These are phyloP conservation scores for Euura saliciscinereae DNA, from an alignment of 1,140 invertebrate genomes.

Conservation along the genomic window DNA sequence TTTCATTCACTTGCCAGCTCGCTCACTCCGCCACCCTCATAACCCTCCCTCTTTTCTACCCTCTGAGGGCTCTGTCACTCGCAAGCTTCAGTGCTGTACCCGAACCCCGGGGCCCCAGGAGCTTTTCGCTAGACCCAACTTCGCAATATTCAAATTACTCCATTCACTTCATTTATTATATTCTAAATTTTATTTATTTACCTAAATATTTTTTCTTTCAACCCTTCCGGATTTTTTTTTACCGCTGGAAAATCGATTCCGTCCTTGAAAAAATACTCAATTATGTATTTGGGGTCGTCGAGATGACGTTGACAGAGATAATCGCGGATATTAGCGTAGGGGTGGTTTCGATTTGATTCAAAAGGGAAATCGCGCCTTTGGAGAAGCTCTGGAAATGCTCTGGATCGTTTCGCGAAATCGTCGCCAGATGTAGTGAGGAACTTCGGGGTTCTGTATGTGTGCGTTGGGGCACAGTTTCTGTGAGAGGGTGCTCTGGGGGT, in stretches of 20 bases:
- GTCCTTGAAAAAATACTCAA: too few relatives aligned
- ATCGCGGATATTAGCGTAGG: too few relatives aligned
- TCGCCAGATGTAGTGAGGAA: conserved; percentile 27
- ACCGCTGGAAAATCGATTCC: too few relatives aligned
- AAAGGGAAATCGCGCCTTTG: background rate
- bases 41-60: conserved; percentile 12
- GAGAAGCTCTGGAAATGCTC: background rate
- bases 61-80: conserved; percentile 12
- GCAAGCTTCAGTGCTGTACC: background rate
- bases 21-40: conserved; percentile 16
- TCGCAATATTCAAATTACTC: too few relatives aligned
- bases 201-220: too few relatives aligned
- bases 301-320: too few relatives aligned
- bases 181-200: too few relatives aligned
- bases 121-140: too few relatives aligned
- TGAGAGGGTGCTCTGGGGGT: conserved; percentile 15
- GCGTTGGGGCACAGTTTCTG: background rate
- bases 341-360: background rate
- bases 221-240: too few relatives aligned
- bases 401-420: conserved; percentile 21
- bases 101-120: background rate
- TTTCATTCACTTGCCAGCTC: conserved; percentile 24
- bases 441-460: background rate
- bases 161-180: too few relatives aligned
- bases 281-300: too few relatives aligned